Base-by-base conservation (phyloP, 2,888 invertebrate species). In the Melanchra persicariae region DNA sequence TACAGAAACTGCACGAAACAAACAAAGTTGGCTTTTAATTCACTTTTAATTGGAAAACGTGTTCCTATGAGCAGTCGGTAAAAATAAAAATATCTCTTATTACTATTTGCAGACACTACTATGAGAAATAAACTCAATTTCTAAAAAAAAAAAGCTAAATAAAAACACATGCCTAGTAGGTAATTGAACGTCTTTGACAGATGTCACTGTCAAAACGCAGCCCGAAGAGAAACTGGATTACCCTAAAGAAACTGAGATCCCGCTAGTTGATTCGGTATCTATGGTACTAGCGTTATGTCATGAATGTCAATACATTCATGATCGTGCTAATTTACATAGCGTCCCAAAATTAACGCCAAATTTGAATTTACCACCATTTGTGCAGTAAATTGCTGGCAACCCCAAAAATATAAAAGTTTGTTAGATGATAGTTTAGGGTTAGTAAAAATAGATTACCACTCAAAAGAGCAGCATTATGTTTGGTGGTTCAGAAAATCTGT, bases 41-140 rank as follows among this genome's bases (percentile, higher is more conserved):
- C 76, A 62, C n/a, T 84, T 84, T 82, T 86, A 86, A 86, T 87
- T 86, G 82, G 70, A 84, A 84, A 87, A 85, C 83, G 86, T 87
- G 85, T 80, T 81, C 62, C 60, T 68, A 60, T 69, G 69, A 74
- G 66, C 57, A 73, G 63, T 68, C 63, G 54, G 65, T 63, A 45
- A 65, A 69, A 81, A 66, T 67, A 65, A 70, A 76, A 66, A 70
- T 47, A 43, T n/a, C 45, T 59, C 45, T 55, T 62, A 54, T 49
- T 54, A 52, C 57, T 51, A 45, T 51, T 58, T 74, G 45, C 55
- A 49, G 52, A 9, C 43, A 1, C 37, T 64, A 64, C 49, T 49
- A 79, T 30, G 22, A 47, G 26, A 64, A 55, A 40, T 17, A 37
- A 45, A 51, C 52, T 77, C 51, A 47, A 34, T n/a, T 24, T 37